Evolutionary conservation across 2,888 invertebrate genomes (phyloP).

Genomic region (Ecdyonurus torrentis): DNA sequence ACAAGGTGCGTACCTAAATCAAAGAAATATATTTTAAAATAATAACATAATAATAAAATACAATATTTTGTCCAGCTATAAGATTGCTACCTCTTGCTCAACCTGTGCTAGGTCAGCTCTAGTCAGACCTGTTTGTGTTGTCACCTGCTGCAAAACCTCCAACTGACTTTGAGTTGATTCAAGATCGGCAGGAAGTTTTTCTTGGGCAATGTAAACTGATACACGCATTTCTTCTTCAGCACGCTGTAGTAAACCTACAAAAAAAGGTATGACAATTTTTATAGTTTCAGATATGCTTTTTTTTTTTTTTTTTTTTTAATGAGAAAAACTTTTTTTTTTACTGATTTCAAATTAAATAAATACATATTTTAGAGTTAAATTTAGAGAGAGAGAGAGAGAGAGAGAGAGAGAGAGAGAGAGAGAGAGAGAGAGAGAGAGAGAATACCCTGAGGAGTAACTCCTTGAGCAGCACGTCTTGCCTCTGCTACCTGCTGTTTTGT

Average conservation of each 20-base stretch:
- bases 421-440: no score
- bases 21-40: background rate
- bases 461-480: background rate
- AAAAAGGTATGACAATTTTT: background rate
- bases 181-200: background rate
- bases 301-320: background rate
- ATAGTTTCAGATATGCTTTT: background rate
- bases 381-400: no score
- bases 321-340: background rate
- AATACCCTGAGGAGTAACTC: slow-evolving; percentile 1
- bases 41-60: background rate
- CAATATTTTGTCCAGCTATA: background rate
- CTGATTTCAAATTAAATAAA: background rate
- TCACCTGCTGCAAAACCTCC: background rate
- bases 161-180: background rate
- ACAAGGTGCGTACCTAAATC: background rate
- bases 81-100: background rate
- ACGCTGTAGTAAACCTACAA: background rate
- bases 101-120: slow-evolving; percentile 1
- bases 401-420: no score
- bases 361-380: no score
- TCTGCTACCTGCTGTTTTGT: slow-evolving; percentile 1
- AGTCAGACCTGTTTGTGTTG: background rate
- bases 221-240: background rate
- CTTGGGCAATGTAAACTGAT: background rate